Evolutionary conservation across 2,113 vertebrate genomes (phyloP).

Genomic region (Scomber japonicus): DNA sequence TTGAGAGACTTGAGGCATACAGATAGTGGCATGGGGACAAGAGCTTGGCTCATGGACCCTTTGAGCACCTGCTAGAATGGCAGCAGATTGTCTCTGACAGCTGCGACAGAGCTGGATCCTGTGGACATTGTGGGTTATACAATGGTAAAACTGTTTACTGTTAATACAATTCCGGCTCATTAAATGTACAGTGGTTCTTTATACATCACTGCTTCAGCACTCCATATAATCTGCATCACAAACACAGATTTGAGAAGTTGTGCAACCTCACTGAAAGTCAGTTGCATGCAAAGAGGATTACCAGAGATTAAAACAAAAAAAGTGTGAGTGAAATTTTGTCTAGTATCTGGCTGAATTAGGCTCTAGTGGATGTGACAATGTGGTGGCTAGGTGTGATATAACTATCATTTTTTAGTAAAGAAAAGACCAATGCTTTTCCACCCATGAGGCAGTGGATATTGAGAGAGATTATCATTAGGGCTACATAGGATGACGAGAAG

Average conservation of each 20-base stretch:
- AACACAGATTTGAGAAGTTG: not conserved
- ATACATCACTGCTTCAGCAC: not conserved
- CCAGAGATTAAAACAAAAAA: not conserved
- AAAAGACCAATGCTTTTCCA: conserved; percentile 24
- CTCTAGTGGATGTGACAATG: conserved; percentile 15
- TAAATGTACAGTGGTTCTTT: not conserved
- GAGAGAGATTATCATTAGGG: conserved; percentile 18
- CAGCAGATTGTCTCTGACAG: too few species aligned
- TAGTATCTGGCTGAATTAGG: conserved; percentile 11
- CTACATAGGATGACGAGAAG: not conserved
- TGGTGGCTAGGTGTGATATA: conserved; percentile 7
- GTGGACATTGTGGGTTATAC: too few species aligned
- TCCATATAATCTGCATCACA: not conserved
- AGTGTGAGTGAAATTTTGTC: conserved; percentile 9
- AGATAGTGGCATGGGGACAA: too few species aligned
- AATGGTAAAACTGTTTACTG: too few species aligned
- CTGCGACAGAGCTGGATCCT: too few species aligned
- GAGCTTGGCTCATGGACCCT: too few species aligned
- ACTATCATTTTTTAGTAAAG: not conserved
- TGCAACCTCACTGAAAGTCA: not conserved
- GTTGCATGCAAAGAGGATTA: conserved; percentile 13
- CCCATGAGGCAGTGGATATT: not conserved
- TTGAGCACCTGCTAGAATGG: too few species aligned
- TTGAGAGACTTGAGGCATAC: too few species aligned
- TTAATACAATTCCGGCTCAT: not conserved